Evolutionary conservation across 2,113 vertebrate species (phyloP).

Genomic region (Callipepla californica): DNA sequence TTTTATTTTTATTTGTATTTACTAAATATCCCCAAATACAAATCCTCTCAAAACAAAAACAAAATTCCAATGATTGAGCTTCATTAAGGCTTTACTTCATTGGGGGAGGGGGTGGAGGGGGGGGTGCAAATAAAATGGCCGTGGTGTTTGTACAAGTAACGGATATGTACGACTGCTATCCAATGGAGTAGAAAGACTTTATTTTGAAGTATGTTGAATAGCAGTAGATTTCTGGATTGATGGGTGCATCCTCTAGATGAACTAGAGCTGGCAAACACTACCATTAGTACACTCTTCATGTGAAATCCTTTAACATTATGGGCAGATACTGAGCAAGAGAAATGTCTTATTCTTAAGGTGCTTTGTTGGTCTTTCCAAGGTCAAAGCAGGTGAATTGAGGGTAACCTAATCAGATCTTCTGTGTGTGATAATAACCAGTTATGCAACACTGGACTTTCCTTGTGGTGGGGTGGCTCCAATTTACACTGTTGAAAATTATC

Average conservation of each 20-base stretch:
- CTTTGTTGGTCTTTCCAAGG: not conserved
- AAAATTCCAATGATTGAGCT: not conserved
- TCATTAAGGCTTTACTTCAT: not conserved
- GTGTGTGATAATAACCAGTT: not conserved
- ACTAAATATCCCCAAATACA: not conserved
- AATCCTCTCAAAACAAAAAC: not conserved
- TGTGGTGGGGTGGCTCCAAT: not conserved
- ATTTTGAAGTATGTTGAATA: not conserved
- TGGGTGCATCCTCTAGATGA: not conserved
- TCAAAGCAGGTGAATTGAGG: not conserved
- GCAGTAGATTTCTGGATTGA: not conserved
- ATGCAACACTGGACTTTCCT: accelerated
- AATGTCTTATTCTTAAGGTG: not conserved
- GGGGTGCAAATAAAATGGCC: not conserved
- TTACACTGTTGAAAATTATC: not conserved
- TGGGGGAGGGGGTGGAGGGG: too few species aligned
- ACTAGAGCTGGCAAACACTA: not conserved
- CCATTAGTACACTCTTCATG: not conserved
- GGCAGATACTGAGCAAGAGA: not conserved
- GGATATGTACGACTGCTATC: not conserved
- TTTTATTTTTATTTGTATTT: not conserved
- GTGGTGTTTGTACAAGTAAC: not conserved
- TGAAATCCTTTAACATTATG: not conserved
- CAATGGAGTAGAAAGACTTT: not conserved
- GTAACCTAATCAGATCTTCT: not conserved